Evolutionary conservation across 2,888 invertebrate species (phyloP), one percentile per base, ranked within the genome.

Genomic region (Seira musarum): DNA sequence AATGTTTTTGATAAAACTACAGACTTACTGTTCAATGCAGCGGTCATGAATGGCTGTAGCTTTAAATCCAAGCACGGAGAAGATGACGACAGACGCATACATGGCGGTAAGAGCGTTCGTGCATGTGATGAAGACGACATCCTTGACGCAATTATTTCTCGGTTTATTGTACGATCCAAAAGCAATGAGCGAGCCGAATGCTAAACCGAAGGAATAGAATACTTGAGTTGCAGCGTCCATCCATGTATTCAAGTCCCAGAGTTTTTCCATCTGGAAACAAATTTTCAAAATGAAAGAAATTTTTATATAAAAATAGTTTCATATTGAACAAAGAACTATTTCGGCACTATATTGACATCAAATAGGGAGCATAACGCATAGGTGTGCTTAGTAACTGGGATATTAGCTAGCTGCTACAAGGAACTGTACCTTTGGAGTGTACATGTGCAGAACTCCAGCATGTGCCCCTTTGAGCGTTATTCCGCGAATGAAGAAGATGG

Each of bases 181-280:
- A 0, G 97, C 97, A 87, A 98, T 97, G 79, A 98, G 91, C 0
- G 97, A 97, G 1, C 98, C 98, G 89, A 98, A 98, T 5, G 97
- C 97, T 80, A 98, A 90, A 1, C 97, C 97, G 89, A 96, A 96
- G 0, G 97, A 97, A 90, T 97, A 98, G 91, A 98, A 98, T 1
- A 98, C 97, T 90, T 98, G 98, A 0, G 97, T 97, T 0, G 98
- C 97, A 1, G 98, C 97, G 88, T 97, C 97, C 87, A 98, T 90
- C 98, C 98, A 98, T 0, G 97, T 97, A 3, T 93, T 95, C 0
- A 97, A 96, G 87, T 96, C 93, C 65, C 93, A 90, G 19, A 98
- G 91, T 88, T 95, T 96, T 85, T 94, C 94, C 88, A 96, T 91
- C 96, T 96, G 90, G 22, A 89, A n/a, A n/a, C n/a, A n/a, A n/a